phyloP scores from a whole-genome alignment of 2,888 invertebrate genomes.

The Sphinx pinastri region DNA sequence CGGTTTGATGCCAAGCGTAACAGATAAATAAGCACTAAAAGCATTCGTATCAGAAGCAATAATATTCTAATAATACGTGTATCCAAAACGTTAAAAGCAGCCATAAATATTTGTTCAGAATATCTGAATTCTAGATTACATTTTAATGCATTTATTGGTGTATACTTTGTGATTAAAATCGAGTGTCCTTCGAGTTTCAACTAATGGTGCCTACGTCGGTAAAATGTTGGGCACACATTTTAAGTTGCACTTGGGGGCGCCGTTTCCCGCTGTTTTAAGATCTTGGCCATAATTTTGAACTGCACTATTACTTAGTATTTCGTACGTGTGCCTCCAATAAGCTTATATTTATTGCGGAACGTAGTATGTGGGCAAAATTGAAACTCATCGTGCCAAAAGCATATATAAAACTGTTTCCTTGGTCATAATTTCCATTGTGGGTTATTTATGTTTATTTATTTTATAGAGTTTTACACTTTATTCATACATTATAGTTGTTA shows the following conservation, averaged over 20 bases:
- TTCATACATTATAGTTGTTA: neutral
- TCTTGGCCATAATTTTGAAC: slow-evolving; percentile 9
- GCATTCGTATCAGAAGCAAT: slow-evolving; percentile 16
- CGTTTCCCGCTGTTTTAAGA: slow-evolving; percentile 13
- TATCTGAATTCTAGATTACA: slow-evolving; percentile 5
- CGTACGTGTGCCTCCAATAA: neutral
- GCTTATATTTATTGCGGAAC: slow-evolving; percentile 24
- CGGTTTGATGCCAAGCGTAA: slow-evolving; percentile 2
- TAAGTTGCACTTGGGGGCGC: slow-evolving; percentile 17
- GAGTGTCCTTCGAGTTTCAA: neutral
- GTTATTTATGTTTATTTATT: neutral
- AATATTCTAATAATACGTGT: neutral
- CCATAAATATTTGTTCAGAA: neutral
- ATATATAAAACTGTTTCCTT: neutral
- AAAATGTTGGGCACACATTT: slow-evolving; percentile 1
- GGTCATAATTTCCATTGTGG: neutral
- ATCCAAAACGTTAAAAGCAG: neutral
- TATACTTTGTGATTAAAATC: neutral
- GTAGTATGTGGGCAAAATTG: slow-evolving; percentile 3
- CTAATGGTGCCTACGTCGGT: neutral
- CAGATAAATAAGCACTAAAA: slow-evolving; percentile 10
- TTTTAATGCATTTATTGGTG: neutral
- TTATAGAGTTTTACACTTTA: neutral
- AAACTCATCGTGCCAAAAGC: neutral
- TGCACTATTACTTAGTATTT: slow-evolving; percentile 18